Base-by-base conservation (phyloP, 2,113 vertebrate species). In the Ophthalmolycus amberensis region DNA sequence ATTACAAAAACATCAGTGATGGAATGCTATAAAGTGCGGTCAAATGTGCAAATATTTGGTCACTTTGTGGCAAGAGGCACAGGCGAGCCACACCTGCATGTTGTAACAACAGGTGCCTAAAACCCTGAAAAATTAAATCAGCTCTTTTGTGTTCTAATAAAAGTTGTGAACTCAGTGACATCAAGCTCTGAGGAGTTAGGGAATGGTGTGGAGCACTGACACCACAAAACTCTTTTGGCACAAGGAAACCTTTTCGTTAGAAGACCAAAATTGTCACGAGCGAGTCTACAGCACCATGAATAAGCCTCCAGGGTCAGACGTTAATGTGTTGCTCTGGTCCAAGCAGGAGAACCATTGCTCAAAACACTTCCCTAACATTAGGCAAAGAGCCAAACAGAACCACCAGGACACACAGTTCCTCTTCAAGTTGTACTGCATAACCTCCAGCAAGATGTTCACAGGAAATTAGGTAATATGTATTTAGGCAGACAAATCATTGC, bases 291-390 rank as follows among this genome's bases (percentile, higher is more conserved):
- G 37, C 56, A 62, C 34, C 59, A 74, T 70, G 29, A 62, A 67
- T 69, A 80, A 67, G 59, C 73, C 69, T 80, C 75, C 62, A 42
- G 16, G 18, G 71, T 44, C 74, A 77, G 40, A 79, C 73, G 79
- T 84, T 79, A 85, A 80, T 85, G 80, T 71, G 60, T 80, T 82
- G 20, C 72, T 65, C 72, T 40, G 54, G 72, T 70, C 65, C 40
- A 72, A 69, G 64, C 64, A 76, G 48, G 15, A 67, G 44, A 78
- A 77, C 40, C 52, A 77, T 71, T 77, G 78, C 58, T 79, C 69
- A 84, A 83, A 80, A 50, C 16, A 69, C 46, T 68, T 69, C n/a
- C 9, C 32, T 40, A 29, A 80, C 72, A 77, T 84, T 65, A 65
- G 73, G 63, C 70, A 71, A 62, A 56, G 70, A 71, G 42, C 68